Evolutionary conservation across 1,140 invertebrate species (phyloP).

Genomic region (Anadara kagoshimensis): DNA sequence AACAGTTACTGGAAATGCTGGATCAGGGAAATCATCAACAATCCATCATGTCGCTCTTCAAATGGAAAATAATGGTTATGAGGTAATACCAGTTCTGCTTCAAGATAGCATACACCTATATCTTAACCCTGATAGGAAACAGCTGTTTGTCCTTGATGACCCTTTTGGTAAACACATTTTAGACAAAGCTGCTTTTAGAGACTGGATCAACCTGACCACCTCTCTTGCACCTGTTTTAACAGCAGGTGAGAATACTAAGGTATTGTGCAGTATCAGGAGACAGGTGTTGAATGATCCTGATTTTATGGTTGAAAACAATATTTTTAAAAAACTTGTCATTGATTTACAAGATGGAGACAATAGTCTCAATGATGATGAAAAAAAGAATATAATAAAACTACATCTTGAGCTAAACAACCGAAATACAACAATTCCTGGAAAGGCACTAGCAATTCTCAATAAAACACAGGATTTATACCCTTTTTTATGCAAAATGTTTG

Average conservation of each 20-base stretch:
- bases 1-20: not conserved
- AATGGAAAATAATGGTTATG: slow-evolving; percentile 1
- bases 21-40: not conserved
- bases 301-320: not conserved
- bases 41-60: slow-evolving; percentile 1
- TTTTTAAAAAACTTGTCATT: not conserved
- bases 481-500: not conserved
- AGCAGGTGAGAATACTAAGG: not conserved
- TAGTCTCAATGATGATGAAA: too few relatives aligned
- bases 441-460: not conserved
- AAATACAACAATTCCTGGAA: not conserved
- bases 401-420: too few relatives aligned
- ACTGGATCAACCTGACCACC: not conserved
- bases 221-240: not conserved
- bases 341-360: too few relatives aligned
- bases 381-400: too few relatives aligned
- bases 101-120: not conserved
- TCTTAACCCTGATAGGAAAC: not conserved
- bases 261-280: not conserved
- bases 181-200: not conserved
- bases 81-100: not conserved
- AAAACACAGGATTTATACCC: not conserved
- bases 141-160: slow-evolving; percentile 2
- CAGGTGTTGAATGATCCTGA: not conserved
- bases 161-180: not conserved